Conservation (phyloP, 2,888 invertebrate species). For the Tanypteryx hageni region DNA sequence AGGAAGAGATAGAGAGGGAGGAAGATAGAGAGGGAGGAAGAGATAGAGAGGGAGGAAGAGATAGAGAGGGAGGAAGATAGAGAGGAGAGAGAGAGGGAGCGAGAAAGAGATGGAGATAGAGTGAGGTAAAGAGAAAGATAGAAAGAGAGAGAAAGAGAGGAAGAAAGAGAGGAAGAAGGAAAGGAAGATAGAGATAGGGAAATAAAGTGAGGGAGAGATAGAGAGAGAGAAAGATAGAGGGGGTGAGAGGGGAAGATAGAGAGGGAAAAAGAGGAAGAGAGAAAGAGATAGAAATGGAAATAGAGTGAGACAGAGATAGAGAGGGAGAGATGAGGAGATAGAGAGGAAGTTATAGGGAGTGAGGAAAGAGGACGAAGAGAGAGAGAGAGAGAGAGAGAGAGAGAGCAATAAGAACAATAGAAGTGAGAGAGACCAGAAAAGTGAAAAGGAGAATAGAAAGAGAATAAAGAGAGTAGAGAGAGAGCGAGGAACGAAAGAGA, state of each 20-base stretch:
- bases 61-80: conserved; percentile 65
- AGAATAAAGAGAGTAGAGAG: too few species aligned
- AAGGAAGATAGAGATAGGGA: background rate
- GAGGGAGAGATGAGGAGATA: too few species aligned
- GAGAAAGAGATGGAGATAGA: conserved; percentile 67
- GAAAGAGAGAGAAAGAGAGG: background rate
- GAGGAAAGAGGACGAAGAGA: conserved; percentile 62
- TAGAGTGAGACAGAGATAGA: too few species aligned
- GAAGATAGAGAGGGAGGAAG: conserved; percentile 65
- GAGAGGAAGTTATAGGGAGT: too few species aligned
- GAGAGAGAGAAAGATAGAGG: background rate
- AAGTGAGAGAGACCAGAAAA: too few species aligned
- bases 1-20: conserved; percentile 70
- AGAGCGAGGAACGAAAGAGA: conserved; percentile 67
- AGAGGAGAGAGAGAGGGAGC: conserved; percentile 66
- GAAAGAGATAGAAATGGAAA: too few species aligned
- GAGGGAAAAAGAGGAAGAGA: too few species aligned
- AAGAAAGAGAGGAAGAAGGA: background rate
- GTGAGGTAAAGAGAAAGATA: background rate
- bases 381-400: background rate
- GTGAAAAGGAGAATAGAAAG: background rate
- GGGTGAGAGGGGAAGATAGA: too few species aligned
- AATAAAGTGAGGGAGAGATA: too few species aligned
- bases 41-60: conserved; percentile 48
- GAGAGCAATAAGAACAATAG: conserved; percentile 64